Conservation (phyloP, 2,888 invertebrate species). For the Isoperla grammatica region DNA sequence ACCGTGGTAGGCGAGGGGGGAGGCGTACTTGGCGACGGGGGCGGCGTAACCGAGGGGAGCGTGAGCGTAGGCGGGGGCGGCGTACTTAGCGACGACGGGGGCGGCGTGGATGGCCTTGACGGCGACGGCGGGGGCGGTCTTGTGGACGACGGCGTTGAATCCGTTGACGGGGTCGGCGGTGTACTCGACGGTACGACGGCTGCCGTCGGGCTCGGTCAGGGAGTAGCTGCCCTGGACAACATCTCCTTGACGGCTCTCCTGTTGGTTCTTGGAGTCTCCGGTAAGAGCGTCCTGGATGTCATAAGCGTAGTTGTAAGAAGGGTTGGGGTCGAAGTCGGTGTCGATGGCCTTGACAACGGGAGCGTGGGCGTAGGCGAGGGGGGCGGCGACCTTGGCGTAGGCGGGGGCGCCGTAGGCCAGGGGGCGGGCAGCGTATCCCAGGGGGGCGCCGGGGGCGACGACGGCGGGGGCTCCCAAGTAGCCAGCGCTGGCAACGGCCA, state of each 20-base stretch:
- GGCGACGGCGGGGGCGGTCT: constrained; percentile 23
- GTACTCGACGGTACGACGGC: constrained; percentile 19
- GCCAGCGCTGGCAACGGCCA: constrained; percentile 13
- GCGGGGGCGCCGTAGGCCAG: constrained; percentile 26
- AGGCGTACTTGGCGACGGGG: constrained; percentile 23
- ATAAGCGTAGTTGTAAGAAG: constrained; percentile 9
- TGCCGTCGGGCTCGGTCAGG: constrained; percentile 18
- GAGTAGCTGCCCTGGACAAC: constrained; percentile 18
- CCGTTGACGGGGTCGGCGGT: constrained; percentile 21
- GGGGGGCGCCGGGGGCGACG: background rate
- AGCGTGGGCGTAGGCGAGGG: constrained; percentile 16
- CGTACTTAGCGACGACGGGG: constrained; percentile 18
- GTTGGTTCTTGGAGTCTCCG: constrained; percentile 19
- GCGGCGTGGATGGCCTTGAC: constrained; percentile 11
- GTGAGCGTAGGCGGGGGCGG: constrained; percentile 25
- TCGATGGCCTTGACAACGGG: constrained; percentile 8
- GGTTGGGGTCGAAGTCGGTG: constrained; percentile 18
- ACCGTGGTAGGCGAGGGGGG: constrained; percentile 19
- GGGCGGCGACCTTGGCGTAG: constrained; percentile 24
- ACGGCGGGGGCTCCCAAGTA: background rate
- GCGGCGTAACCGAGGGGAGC: constrained; percentile 23
- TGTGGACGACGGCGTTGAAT: constrained; percentile 21
- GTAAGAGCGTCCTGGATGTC: constrained; percentile 16
- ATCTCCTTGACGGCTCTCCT: constrained; percentile 17
- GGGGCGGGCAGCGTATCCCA: background rate